phyloP scores from a whole-genome alignment of 2,888 invertebrate species.

The Drosophila longiperda region DNA sequence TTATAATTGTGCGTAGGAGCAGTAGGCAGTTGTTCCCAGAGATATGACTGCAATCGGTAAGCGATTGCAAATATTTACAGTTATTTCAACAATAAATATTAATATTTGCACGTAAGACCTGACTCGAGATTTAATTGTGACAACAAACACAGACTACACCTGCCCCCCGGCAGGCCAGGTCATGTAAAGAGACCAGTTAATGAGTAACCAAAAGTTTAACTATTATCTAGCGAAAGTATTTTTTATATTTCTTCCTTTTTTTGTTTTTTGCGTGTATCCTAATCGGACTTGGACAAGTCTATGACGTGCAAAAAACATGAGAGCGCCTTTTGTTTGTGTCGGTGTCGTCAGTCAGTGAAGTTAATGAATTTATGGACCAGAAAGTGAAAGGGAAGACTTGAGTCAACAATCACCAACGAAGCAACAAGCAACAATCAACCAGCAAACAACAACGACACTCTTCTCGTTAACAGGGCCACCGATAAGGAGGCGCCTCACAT shows the following conservation, averaged over 20 bases:
- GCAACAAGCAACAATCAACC: background rate
- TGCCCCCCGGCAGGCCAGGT: conserved; percentile 35
- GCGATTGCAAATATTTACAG: conserved; percentile 69
- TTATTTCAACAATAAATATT: conserved; percentile 66
- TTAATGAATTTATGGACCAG: conserved; percentile 72
- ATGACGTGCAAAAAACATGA: conserved; percentile 72
- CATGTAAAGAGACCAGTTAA: conserved; percentile 54
- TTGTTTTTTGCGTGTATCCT: conserved; percentile 2
- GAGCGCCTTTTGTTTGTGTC: conserved; percentile 35
- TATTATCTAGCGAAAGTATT: conserved; percentile 62
- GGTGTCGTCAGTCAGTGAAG: conserved; percentile 52
- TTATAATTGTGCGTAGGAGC: conserved; percentile 77
- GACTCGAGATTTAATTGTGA: conserved; percentile 55
- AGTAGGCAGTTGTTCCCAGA: conserved; percentile 3
- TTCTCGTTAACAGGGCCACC: conserved; percentile 20
- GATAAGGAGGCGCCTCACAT: conserved; percentile 45
- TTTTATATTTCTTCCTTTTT: conserved; percentile 36
- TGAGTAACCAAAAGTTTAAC: conserved; percentile 41
- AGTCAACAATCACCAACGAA: conserved; percentile 18
- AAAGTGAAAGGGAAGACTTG: conserved; percentile 16
- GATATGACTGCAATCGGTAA: conserved; percentile 28
- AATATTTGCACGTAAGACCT: conserved; percentile 61
- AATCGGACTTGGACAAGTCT: background rate
- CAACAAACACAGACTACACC: conserved; percentile 44
- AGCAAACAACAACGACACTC: background rate